These are phyloP conservation scores for Ornithoptera priamus DNA, from an alignment of 2,888 invertebrate genomes.

Conservation along the genomic window DNA sequence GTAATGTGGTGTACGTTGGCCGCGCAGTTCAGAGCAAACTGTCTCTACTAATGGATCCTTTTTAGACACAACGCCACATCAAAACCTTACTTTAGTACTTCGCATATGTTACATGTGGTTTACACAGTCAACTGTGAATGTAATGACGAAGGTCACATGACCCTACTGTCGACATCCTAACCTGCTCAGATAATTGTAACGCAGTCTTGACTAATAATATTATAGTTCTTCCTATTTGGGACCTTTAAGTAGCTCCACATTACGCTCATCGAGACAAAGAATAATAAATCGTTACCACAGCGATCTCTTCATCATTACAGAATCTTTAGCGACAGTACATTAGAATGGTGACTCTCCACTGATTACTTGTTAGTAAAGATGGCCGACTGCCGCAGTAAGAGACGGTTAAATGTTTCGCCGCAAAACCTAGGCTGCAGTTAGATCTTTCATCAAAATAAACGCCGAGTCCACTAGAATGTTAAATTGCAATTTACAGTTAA, in stretches of 20 bases:
- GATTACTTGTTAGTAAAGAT: no score
- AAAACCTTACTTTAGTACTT: neutral
- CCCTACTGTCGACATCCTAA: no score
- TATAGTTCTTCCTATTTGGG: no score
- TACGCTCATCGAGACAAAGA: no score
- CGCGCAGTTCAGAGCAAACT: conserved; percentile 20
- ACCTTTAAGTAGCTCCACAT: no score
- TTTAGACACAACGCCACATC: conserved; percentile 6
- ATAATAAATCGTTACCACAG: no score
- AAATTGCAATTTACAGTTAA: conserved; percentile 24
- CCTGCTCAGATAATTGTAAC: no score
- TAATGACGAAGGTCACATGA: neutral
- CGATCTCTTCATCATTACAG: no score
- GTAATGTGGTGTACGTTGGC: conserved; percentile 22
- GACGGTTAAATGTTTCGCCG: neutral
- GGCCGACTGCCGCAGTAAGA: no score
- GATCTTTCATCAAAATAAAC: conserved; percentile 1
- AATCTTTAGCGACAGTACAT: no score
- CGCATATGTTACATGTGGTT: conserved; percentile 23
- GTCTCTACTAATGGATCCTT: conserved; percentile 26
- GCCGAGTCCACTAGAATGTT: conserved; percentile 9
- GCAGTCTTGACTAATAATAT: no score
- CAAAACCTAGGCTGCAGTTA: neutral
- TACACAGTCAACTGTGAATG: neutral
- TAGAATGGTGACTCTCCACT: no score